Evolutionary conservation across 2,888 invertebrate genomes (phyloP).

Genomic region (Apamea sordens): DNA sequence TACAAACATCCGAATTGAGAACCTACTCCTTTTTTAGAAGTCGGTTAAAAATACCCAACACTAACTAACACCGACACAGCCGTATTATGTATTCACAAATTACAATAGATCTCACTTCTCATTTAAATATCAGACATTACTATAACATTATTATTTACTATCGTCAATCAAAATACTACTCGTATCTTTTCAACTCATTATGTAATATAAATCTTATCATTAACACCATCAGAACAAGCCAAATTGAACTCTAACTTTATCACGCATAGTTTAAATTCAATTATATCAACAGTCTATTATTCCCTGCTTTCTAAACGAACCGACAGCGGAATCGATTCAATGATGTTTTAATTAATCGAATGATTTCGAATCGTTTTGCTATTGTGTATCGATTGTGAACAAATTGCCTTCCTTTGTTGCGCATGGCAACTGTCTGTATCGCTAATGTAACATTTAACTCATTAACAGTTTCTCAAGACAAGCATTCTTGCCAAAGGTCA

Average conservation of each 20-base stretch:
- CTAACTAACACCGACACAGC: not conserved
- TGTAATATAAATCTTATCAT: slow-evolving; percentile 42
- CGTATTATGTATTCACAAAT: slow-evolving; percentile 3
- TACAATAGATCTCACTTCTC: slow-evolving; percentile 28
- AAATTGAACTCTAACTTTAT: slow-evolving; percentile 9
- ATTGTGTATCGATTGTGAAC: slow-evolving; percentile 58
- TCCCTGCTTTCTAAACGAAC: slow-evolving; percentile 64
- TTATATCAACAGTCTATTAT: slow-evolving; percentile 45
- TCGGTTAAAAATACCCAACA: not conserved
- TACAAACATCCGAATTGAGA: too few relatives aligned
- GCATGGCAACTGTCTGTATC: slow-evolving; percentile 32
- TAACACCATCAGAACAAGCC: not conserved
- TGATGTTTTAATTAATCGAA: slow-evolving; percentile 67
- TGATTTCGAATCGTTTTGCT: slow-evolving; percentile 56
- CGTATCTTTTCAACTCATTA: slow-evolving; percentile 44
- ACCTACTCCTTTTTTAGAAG: too few relatives aligned
- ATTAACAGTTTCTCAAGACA: slow-evolving; percentile 13
- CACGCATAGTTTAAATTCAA: slow-evolving; percentile 13
- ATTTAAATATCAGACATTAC: slow-evolving; percentile 34
- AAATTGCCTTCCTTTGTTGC: slow-evolving; percentile 57
- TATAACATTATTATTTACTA: slow-evolving; percentile 46
- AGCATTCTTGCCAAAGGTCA: slow-evolving; percentile 28
- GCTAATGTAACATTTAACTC: slow-evolving; percentile 11
- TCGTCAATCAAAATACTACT: slow-evolving; percentile 53
- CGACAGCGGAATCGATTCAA: slow-evolving; percentile 62